These are phyloP conservation scores for Acropora yongei DNA, from an alignment of 64 coral and sea anemone species.

Conservation along the genomic window DNA sequence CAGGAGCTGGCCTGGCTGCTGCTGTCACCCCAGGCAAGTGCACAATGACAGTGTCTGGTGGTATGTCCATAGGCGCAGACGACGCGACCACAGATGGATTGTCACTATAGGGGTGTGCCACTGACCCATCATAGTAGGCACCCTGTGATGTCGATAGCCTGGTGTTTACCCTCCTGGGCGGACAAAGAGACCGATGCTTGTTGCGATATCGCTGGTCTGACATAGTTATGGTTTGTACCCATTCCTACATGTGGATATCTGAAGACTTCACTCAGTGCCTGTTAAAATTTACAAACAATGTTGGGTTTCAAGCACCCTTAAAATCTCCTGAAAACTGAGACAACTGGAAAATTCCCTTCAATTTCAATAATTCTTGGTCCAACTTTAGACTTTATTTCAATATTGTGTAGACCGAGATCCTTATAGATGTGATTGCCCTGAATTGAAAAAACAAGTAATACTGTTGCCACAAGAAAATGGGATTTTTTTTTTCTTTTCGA, in stretches of 20 bases:
- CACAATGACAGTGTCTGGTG: slow-evolving; percentile 44
- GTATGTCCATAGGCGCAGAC: slow-evolving; percentile 14
- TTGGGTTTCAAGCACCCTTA: no score
- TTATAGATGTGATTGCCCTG: no score
- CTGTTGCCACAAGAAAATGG: no score
- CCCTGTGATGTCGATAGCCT: slow-evolving; percentile 39
- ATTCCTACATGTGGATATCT: background rate
- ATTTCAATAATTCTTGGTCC: no score
- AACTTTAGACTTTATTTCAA: no score
- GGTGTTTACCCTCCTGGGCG: slow-evolving; percentile 33
- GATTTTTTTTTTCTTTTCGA: no score
- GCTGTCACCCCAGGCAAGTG: slow-evolving; percentile 24
- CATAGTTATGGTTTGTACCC: slow-evolving; percentile 11
- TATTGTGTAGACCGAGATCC: no score
- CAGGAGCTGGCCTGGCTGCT: background rate
- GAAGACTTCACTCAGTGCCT: background rate
- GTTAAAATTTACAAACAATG: no score
- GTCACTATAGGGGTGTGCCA: slow-evolving; percentile 17
- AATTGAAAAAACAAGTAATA: no score
- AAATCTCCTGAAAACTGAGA: background rate
- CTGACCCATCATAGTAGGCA: background rate
- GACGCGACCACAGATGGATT: background rate
- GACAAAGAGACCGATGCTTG: slow-evolving; percentile 48
- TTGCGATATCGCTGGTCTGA: slow-evolving; percentile 52
- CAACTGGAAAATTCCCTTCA: background rate